Conservation (phyloP, 2,113 vertebrate species). For the Nycticorax nycticorax region DNA sequence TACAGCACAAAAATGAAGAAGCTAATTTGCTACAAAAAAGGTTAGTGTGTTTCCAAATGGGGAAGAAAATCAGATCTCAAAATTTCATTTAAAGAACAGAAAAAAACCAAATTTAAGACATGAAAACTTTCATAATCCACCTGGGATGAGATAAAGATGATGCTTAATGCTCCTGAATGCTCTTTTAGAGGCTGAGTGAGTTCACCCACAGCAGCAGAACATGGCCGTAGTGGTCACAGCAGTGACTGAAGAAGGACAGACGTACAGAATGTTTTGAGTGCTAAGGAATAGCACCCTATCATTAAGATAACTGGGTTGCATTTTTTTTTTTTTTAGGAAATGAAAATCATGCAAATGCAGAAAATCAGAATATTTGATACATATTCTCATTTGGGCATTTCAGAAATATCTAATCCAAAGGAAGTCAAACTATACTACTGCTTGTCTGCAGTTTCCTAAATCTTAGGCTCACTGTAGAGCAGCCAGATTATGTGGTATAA, state of each 20-base stretch:
- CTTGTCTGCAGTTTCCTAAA: not conserved
- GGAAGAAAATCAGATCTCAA: not conserved
- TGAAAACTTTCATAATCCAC: not conserved
- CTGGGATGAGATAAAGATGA: not conserved
- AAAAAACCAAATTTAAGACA: not conserved
- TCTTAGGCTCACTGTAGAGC: not conserved
- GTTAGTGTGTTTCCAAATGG: not conserved
- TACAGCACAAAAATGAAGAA: not conserved
- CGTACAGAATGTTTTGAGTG: not conserved
- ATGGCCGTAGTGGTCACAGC: not conserved
- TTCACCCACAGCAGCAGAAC: not conserved
- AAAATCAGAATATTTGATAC: not conserved
- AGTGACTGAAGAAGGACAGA: not conserved
- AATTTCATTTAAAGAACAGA: not conserved
- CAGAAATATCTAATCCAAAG: not conserved
- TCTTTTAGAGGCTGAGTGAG: not conserved
- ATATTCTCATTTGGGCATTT: not conserved
- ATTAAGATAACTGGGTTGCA: not conserved
- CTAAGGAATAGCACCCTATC: not conserved
- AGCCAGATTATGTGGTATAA: accelerated
- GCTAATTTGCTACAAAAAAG: not conserved
- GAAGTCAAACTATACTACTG: not conserved
- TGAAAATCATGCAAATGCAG: not conserved
- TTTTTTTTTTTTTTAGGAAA: not conserved
- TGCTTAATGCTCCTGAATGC: not conserved